Conservation (phyloP, 2,797 vertebrate genomes). For the Xenops minutus region DNA sequence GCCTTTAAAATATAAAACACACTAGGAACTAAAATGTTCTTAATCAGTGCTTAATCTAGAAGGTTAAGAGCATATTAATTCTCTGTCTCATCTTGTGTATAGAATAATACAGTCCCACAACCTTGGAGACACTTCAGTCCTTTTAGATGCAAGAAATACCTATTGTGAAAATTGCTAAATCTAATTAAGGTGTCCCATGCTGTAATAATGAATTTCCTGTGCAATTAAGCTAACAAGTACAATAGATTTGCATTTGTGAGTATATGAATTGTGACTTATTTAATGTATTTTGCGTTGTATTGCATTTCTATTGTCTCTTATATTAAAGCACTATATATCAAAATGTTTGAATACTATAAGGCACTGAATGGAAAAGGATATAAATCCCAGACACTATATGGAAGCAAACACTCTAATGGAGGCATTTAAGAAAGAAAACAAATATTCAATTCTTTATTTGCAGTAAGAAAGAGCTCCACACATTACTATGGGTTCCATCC, state of each 20-base stretch:
- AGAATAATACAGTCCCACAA: background rate
- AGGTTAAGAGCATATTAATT: background rate
- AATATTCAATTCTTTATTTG: background rate
- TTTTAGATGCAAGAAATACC: background rate
- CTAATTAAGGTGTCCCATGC: background rate
- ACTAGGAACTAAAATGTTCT: background rate
- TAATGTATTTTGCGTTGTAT: background rate
- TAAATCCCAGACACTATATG: background rate
- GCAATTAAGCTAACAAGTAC: background rate
- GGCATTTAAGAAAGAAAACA: background rate
- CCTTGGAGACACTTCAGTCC: background rate
- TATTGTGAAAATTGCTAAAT: background rate
- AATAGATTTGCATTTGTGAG: background rate
- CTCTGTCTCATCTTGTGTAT: background rate
- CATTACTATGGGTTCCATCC: background rate
- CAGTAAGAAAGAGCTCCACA: background rate
- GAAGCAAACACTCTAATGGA: background rate
- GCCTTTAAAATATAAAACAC: background rate
- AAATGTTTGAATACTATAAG: background rate
- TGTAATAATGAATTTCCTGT: background rate
- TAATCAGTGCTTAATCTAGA: background rate
- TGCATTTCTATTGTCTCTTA: background rate
- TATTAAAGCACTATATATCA: background rate
- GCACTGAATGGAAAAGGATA: background rate
- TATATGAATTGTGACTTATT: background rate